Conservation (phyloP, 2,888 invertebrate species). For the Caenorhabditis macrosperma region DNA sequence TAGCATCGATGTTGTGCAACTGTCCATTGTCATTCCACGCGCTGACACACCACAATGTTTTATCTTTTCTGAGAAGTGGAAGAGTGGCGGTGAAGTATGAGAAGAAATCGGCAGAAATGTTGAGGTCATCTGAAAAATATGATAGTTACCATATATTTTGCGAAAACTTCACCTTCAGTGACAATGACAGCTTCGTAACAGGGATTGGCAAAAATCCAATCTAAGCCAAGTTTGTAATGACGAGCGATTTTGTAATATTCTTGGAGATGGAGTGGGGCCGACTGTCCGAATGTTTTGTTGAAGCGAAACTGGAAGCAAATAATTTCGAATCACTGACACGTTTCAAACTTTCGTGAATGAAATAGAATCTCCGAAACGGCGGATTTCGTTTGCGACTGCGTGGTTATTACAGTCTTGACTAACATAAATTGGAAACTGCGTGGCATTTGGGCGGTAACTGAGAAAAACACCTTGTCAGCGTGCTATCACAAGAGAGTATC, state of each 20-base stretch:
- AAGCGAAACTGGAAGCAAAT: neutral
- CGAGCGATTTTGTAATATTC: neutral
- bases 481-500: no score
- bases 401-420: conserved; percentile 95
- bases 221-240: neutral
- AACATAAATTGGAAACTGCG: conserved; percentile 92
- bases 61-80: neutral
- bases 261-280: no score
- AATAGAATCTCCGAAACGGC: conserved; percentile 86
- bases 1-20: neutral
- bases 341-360: neutral
- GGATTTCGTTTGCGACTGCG: conserved; percentile 88
- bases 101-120: conserved; percentile 4
- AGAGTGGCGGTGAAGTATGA: conserved; percentile 7
- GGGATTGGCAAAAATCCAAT: neutral
- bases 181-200: neutral
- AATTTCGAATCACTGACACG: neutral
- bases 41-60: conserved; percentile 2
- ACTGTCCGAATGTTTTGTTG: neutral
- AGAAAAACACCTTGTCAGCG: neutral
- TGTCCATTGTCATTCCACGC: conserved; percentile 8
- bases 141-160: neutral
- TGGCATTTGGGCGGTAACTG: neutral
- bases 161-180: neutral
- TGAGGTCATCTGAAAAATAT: neutral